Evolutionary conservation across 2,888 invertebrate genomes (phyloP), one percentile per base, ranked within the genome.

Genomic region (Cephonodes hylas): DNA sequence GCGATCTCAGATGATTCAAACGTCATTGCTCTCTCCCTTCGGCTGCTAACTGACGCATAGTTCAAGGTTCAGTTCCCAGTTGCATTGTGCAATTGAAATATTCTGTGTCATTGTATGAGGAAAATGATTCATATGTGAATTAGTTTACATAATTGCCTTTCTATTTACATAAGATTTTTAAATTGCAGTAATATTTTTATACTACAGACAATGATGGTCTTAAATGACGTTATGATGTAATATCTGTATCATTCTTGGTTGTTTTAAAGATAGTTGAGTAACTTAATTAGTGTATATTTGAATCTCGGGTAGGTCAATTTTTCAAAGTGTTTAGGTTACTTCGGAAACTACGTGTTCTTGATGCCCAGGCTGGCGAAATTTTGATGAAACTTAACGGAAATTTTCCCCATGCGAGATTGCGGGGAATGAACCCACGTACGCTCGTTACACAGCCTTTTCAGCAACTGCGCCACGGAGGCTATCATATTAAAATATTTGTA

Each of bases 11-110:
- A 45, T 45, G 27, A 53, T 60, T 48, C 48, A 42, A 42, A 53
- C 38, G 42, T 13, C 25, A 53, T 53, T 31, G 53, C 42, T 25
- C 25, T 25, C 25, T 38, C 31, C 25, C 38, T 38, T 53, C 20
- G 15, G 48, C 42, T 42, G 48, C 20, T 18, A 18, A 42, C 38
- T 60, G 48, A 53, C 48, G 48, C 60, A 60, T 60, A 60, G 60
- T 60, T 60, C 60, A 60, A 60, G 60, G 60, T 60, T 48, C 48
- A 15, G 34, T 48, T 60, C 60, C 60, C 27, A 18, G 23, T 20
- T 23, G 25, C 53, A 34, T 60, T 53, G 38, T 53, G 53, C 60
- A 42, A 60, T 25, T 22, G 10, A 38, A 38, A 38, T 10, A n/a
- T 3, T 46, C 46, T 46, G 23, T 27, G 18, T 53, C 53, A 48